Conservation (phyloP, 2,888 invertebrate genomes). For the Oxyteleia sp. region DNA sequence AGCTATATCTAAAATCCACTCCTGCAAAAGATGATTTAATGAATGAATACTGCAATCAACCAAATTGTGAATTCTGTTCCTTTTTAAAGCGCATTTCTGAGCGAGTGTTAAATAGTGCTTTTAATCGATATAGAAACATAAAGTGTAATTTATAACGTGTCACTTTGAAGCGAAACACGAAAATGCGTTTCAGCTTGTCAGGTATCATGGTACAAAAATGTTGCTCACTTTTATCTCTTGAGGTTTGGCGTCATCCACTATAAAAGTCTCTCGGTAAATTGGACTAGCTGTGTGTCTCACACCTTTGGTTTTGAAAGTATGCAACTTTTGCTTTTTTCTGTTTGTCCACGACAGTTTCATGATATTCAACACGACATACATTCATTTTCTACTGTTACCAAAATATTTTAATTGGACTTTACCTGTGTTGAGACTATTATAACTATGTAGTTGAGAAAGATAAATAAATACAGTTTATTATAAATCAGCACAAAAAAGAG, state of each 20-base stretch:
- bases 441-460: too few relatives aligned
- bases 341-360: constrained; percentile 85
- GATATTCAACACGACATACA: constrained; percentile 84
- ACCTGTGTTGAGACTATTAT: too few relatives aligned
- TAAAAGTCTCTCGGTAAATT: constrained; percentile 87
- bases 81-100: background rate
- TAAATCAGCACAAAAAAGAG: too few relatives aligned
- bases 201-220: constrained; percentile 41
- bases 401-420: too few relatives aligned
- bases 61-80: background rate
- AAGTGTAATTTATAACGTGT: constrained; percentile 46
- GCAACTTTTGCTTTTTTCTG: constrained; percentile 84
- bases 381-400: too few relatives aligned
- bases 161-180: constrained; percentile 29
- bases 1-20: constrained; percentile 87
- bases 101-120: background rate
- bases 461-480: too few relatives aligned
- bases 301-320: constrained; percentile 86
- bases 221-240: constrained; percentile 85
- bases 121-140: constrained; percentile 5
- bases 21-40: constrained; percentile 79
- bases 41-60: background rate
- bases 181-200: constrained; percentile 44
- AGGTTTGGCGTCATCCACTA: constrained; percentile 84
- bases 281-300: constrained; percentile 87